Conservation (phyloP, 53 echinoderm and acorn worm species). For the Holothuria scabra region DNA sequence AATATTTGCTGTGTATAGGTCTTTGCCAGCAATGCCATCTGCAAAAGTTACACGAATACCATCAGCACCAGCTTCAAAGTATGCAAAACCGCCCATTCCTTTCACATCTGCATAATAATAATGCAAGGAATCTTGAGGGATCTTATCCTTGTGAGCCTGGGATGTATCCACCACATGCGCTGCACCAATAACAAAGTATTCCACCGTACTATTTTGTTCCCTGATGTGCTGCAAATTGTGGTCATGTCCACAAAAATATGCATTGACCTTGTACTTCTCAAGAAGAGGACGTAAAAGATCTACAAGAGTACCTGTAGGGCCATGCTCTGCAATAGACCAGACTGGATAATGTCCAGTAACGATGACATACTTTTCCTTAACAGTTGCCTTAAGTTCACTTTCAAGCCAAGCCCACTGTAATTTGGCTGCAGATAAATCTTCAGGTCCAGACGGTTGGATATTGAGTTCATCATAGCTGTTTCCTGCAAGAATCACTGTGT, state of each 20-base stretch:
- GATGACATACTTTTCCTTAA: constrained; percentile 80
- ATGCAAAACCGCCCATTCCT: constrained; percentile 84
- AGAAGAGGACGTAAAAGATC: constrained; percentile 69
- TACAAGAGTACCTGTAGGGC: constrained; percentile 79
- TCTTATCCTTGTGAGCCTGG: constrained; percentile 50
- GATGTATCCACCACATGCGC: constrained; percentile 75
- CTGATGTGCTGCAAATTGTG: constrained; percentile 91
- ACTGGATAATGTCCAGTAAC: constrained; percentile 94
- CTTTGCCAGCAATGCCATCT: constrained; percentile 71
- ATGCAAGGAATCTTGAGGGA: constrained; percentile 71
- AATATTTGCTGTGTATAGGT: constrained; percentile 72
- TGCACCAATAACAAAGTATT: constrained; percentile 91
- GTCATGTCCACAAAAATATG: constrained; percentile 94
- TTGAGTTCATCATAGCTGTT: constrained; percentile 55
- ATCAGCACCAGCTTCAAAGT: constrained; percentile 56
- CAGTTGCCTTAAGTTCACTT: constrained; percentile 58
- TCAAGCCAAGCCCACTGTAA: constrained; percentile 91
- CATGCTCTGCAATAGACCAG: constrained; percentile 96
- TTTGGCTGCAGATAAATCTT: constrained; percentile 64
- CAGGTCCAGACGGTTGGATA: constrained; percentile 68
- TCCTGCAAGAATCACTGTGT: constrained; percentile 84
- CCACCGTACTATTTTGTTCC: constrained; percentile 69
- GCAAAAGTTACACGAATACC: constrained; percentile 73
- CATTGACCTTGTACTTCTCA: constrained; percentile 80
- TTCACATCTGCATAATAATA: constrained; percentile 62